Base-by-base conservation (phyloP, 2,888 invertebrate genomes). In the Melipona beecheii region DNA sequence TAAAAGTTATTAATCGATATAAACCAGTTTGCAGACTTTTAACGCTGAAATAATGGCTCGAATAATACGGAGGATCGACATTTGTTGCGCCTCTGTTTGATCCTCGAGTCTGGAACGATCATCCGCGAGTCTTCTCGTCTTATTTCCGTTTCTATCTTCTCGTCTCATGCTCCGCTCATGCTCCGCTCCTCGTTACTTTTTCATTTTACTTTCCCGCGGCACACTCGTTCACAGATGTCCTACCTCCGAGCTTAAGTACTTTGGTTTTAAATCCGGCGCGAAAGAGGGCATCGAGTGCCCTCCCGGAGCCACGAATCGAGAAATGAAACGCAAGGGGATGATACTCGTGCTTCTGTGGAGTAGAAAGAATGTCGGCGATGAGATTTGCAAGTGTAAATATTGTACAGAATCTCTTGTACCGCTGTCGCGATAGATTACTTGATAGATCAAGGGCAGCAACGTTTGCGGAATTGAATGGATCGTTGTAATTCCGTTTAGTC, bases 351-450 rank as follows among this genome's bases (percentile, higher is more conserved):
- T 58, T 50, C 15, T 50, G 2, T 4, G 50, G 21, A 19, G n/a
- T 24, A 15, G 9, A 43, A 43, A 43, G 9, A 43, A 9, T 11
- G 43, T 43, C 27, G 31, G 3, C 15, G 36, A 49, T 65, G 27
- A 54, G 49, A n/a, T 19, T 73, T 56, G 56, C 11, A 56, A 31
- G 62, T 86, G 86, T 87, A 87, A 81, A 87, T 87, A 86, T 69
- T 87, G 86, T 87, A 87, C 70, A 78, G 69, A 58, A 50, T 69
- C 84, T 69, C 84, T 85, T 84, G 56, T 84, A 84, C 76, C 64
- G 71, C 52, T 80, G 66, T 76, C 74, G 56, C 58, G 15, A 64
- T 83, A 83, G 77, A 78, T 36, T 82, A 77, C 69, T 19, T 69
- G 54, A n/a, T 76, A 84, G 75, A 24, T 6, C 75, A 78, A 78